Conservation (phyloP, 2,888 invertebrate species). For the Geotrupes spiniger region DNA sequence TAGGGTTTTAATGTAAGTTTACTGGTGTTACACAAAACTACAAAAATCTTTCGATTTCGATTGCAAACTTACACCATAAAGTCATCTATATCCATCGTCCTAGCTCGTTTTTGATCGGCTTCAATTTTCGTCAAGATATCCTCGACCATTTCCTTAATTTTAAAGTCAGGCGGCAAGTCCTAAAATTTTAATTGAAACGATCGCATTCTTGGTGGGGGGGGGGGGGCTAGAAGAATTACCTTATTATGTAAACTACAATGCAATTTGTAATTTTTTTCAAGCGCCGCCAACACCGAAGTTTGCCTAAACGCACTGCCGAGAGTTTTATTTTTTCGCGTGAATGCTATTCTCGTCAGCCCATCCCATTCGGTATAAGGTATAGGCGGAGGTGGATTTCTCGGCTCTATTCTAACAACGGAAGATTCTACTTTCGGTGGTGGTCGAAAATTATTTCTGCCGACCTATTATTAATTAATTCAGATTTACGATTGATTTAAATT, state of each 20-base stretch:
- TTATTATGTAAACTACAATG: conserved; percentile 85
- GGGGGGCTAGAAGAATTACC: too few species aligned
- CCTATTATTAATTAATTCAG: conserved; percentile 56
- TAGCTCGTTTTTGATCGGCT: conserved; percentile 76
- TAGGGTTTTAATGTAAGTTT: too few species aligned
- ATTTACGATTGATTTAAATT: too few species aligned
- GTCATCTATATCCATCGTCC: conserved; percentile 95
- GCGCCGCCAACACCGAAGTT: conserved; percentile 72
- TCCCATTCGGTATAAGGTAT: conserved; percentile 99
- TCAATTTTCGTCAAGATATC: conserved; percentile 66
- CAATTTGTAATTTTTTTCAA: conserved; percentile 89
- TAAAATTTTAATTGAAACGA: too few species aligned
- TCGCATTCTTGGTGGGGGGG: too few species aligned
- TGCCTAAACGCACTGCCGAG: conserved; percentile 87
- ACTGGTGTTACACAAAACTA: too few species aligned
- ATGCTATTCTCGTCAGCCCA: conserved; percentile 91
- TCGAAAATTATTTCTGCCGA: conserved; percentile 96
- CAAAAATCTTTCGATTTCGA: too few species aligned
- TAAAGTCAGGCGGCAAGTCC: conserved; percentile 74
- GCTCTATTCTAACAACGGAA: conserved; percentile 95
- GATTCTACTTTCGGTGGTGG: conserved; percentile 99
- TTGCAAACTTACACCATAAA: conserved; percentile 75
- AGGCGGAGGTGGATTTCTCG: conserved; percentile 93
- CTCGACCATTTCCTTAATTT: conserved; percentile 78
- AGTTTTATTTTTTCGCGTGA: conserved; percentile 96